A percentile compares a stretch with the other conserved stretches of the same genome.
Conservation (phyloP, 1,140 invertebrate genomes). For the Listronotus oregonensis region DNA sequence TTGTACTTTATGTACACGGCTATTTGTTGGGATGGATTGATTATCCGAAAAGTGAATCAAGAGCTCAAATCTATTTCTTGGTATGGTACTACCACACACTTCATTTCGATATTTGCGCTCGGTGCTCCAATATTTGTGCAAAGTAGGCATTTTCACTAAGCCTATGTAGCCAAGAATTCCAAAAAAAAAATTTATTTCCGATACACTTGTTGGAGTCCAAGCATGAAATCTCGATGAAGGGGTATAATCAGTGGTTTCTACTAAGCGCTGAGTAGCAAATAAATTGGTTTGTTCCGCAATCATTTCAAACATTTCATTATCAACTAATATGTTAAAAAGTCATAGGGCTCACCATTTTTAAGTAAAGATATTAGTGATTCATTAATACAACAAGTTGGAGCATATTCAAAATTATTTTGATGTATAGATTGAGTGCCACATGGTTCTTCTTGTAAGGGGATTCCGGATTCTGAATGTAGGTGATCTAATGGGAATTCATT, state of each 20-base stretch:
- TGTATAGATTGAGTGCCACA: no score
- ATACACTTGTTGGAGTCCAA: slow-evolving; percentile 14
- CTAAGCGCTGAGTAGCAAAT: slow-evolving; percentile 1
- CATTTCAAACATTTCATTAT: not conserved
- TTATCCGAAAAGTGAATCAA: slow-evolving; percentile 42
- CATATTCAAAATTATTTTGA: no score
- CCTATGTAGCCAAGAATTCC: slow-evolving; percentile 17
- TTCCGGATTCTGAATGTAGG: no score
- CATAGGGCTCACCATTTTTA: not conserved
- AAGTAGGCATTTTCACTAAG: slow-evolving; percentile 5
- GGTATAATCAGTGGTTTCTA: not conserved
- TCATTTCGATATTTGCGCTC: slow-evolving; percentile 1
- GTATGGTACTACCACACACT: slow-evolving; percentile 3
- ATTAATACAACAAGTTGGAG: no score
- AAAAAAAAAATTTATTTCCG: slow-evolving; percentile 20
- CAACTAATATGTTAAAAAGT: slow-evolving; percentile 7
- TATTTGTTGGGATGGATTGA: slow-evolving; percentile 25
- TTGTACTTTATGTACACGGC: slow-evolving; percentile 43
- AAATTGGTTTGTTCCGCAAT: slow-evolving; percentile 5
- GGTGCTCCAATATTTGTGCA: slow-evolving; percentile 9
- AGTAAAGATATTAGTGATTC: not conserved
- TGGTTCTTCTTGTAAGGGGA: no score
- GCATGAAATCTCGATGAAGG: not conserved
- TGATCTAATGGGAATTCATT: no score
- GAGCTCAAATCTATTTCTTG: slow-evolving; percentile 17